Evolutionary conservation across 2,113 vertebrate species (phyloP).

Genomic region (Seriola rivoliana): DNA sequence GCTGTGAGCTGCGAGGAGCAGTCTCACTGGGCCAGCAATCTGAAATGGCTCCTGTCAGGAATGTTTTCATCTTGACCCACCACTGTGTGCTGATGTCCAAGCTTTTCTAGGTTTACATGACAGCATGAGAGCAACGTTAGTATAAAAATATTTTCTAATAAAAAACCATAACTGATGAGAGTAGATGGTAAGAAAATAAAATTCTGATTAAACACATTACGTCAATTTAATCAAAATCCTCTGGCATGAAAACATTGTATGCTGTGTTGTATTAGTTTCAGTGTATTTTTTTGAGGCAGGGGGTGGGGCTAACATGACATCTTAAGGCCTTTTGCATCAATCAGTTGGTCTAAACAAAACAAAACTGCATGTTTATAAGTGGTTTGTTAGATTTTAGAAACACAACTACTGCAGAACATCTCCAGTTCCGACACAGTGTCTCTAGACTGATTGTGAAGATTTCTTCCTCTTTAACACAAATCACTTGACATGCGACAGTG

Average conservation of each 20-base stretch:
- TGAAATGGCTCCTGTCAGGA: conserved; percentile 62
- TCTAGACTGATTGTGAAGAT: conserved; percentile 2
- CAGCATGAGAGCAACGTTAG: conserved; percentile 20
- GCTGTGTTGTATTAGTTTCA: conserved; percentile 27
- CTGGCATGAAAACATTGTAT: conserved; percentile 28
- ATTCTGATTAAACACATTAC: conserved; percentile 54
- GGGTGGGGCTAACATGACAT: conserved; percentile 18
- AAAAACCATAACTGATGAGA: conserved; percentile 20
- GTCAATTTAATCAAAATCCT: conserved; percentile 46
- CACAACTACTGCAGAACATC: conserved; percentile 15
- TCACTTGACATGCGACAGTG: no score
- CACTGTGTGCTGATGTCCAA: conserved; percentile 35
- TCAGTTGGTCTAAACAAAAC: conserved; percentile 29
- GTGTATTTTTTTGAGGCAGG: background rate
- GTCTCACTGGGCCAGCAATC: conserved; percentile 39
- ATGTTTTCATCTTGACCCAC: conserved; percentile 46
- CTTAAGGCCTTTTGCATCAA: conserved; percentile 25
- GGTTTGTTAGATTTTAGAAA: conserved; percentile 14
- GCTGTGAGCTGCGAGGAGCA: conserved; percentile 48
- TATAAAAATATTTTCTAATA: conserved; percentile 7
- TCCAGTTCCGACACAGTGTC: background rate
- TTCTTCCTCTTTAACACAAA: conserved; percentile 14
- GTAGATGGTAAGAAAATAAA: conserved; percentile 30
- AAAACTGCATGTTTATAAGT: conserved; percentile 13
- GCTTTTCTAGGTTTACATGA: conserved; percentile 43